These are phyloP conservation scores for Protonemura montana DNA, from an alignment of 2,888 invertebrate genomes.

Conservation along the genomic window DNA sequence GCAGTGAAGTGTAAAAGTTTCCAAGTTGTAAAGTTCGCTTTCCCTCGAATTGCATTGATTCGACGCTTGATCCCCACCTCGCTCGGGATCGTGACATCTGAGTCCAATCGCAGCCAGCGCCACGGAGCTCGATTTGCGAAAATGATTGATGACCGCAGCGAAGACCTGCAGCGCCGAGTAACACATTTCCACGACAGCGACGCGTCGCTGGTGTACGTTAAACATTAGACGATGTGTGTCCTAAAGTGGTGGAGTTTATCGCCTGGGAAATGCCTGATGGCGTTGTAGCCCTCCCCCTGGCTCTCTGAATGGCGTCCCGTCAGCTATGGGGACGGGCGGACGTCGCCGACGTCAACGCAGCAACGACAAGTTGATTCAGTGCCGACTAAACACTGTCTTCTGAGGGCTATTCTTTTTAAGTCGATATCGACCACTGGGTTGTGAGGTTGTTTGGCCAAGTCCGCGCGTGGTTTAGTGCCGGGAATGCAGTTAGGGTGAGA, in stretches of 20 bases:
- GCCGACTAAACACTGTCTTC: constrained; percentile 13
- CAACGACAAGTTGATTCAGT: constrained; percentile 21
- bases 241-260: background rate
- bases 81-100: background rate
- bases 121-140: background rate
- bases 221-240: background rate
- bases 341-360: background rate
- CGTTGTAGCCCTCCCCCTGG: background rate
- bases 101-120: background rate
- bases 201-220: background rate
- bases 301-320: background rate
- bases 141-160: background rate
- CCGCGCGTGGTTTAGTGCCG: background rate
- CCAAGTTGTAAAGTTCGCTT: background rate
- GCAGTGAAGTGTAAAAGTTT: background rate
- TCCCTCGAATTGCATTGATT: background rate
- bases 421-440: background rate
- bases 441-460: background rate
- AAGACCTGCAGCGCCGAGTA: background rate
- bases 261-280: constrained; percentile 7
- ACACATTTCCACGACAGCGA: background rate
- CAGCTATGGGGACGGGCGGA: background rate
- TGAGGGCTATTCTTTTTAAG: constrained; percentile 5
- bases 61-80: background rate
- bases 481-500: background rate